Evolutionary conservation across 1,140 invertebrate species (phyloP), one percentile per base, ranked within the genome.

Genomic region (Sminthurides bifidus): DNA sequence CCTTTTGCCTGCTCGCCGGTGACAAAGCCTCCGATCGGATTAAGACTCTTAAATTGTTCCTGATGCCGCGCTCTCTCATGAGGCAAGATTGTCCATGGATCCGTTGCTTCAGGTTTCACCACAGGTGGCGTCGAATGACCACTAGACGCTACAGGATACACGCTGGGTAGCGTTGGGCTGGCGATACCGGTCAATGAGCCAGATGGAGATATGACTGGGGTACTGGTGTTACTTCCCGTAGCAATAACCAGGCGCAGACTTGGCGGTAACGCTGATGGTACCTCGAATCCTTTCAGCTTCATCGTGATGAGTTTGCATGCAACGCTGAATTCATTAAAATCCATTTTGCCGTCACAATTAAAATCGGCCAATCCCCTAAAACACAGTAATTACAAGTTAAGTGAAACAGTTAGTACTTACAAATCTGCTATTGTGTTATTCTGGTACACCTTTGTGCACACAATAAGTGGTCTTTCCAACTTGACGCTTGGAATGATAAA

Each of bases 221-320:
- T 60, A 3, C 54, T 60, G n/a, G 59, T 53, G 15, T 37, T 57
- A 21, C 61, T 52, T 19, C 51, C 60, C 23, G 56, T 49, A 17
- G 58, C 55, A 6, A 63, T 54, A 19, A 65, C 52, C 33, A 49
- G 24, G 53, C 63, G 67, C 21, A 96, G 69, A 57, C 79, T 76
- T 23, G 83, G 80, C 41, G 94, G 93, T 46, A 97, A 73, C 4
- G 74, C 70, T 68, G 85, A 83, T 1, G 93, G 93, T 54, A 97
- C 75, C 69, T 95, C 90, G 71, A 85, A 81, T 15, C 92, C 92
- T 60, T 88, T 80, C 19, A 95, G 74, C 74, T 94, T 96, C 52
- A 94, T 77, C 71, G 89, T 91, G 45, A 98, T 97, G 41, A 98
- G 77, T 78, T 95, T 94, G 74, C 93, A 95, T 44, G 94, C 94